Base-by-base conservation (phyloP, 1,140 invertebrate species). In the Phymastichus coffea region DNA sequence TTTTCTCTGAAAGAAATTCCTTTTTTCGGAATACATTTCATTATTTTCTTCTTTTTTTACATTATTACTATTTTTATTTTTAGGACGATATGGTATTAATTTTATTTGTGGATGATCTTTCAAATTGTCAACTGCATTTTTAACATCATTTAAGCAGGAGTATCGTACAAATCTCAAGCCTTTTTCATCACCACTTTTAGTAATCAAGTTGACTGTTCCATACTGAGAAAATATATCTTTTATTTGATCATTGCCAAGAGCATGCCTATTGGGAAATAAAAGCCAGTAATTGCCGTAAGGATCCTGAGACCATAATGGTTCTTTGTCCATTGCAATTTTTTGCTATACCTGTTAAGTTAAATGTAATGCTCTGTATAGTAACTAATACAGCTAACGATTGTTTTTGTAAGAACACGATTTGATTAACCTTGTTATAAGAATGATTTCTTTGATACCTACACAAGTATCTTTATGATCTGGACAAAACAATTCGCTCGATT, bases 111-210 rank as follows among this genome's bases (percentile, higher is more conserved):
- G 14, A 44, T 69, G 53, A 35, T 60, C 33, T 33, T 60, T 25
- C 10, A 71, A 51, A 17, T 61, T 61, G 10, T 63, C 37, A 10
- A 68, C 52, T 23, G 61, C 65, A 0, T 30, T 55, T 30, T 61
- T 22, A 12, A 44, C 59, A 14, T 67, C 66, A 20, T 67, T 60
- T 15, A 23, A 8, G 0, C 41, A 57, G 4, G 9, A n/a, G 28
- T 37, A 71, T 14, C 64, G 44, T 3, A 70, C 57, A 54, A 72
- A 72, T 3, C 65, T 55, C n/a, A 66, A 61, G 9, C 70, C 70
- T 2, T 40, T 47, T 46, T 66, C 62, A 44, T 70, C 63, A 3
- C 68, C 68, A 1, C 62, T 52, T 26, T 4, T 4, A 26, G 23
- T 26, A 0, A 70, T 25, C 2, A 38, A 33, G 14, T 48, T 17